phyloP scores from a whole-genome alignment of 1,140 invertebrate species.

The Macrobrachium nipponense region DNA sequence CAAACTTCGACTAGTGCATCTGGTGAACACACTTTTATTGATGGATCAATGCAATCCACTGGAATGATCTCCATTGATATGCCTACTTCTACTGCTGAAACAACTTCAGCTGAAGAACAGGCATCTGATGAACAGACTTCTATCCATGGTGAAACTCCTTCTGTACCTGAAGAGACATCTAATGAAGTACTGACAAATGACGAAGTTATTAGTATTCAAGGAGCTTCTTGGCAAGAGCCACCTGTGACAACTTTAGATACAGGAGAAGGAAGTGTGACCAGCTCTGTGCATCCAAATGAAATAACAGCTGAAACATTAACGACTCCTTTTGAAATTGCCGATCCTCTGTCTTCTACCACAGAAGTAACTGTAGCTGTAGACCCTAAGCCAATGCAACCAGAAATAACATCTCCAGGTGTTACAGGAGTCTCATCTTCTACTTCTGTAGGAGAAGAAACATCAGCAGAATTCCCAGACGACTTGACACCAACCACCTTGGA shows the following conservation, averaged over 20 bases:
- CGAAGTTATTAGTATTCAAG: neutral
- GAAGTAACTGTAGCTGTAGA: slow-evolving; percentile 19
- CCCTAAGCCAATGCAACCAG: slow-evolving; percentile 8
- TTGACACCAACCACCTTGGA: no score
- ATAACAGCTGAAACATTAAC: neutral
- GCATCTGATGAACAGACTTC: neutral
- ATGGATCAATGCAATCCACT: no score
- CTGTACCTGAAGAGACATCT: neutral
- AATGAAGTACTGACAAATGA: neutral
- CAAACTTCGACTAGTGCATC: no score
- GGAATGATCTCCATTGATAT: no score
- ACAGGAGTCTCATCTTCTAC: neutral
- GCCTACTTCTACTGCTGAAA: neutral
- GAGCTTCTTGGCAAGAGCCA: no score
- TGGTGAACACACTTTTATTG: no score
- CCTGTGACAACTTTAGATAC: neutral
- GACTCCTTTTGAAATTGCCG: neutral
- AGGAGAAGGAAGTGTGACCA: neutral
- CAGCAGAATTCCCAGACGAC: neutral
- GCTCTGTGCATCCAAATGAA: neutral
- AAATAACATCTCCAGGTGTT: neutral
- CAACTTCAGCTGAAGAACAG: neutral
- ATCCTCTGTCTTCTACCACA: neutral
- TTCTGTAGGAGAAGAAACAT: neutral
- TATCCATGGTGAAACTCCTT: neutral